A percentile compares a stretch with the other conserved stretches of the same genome.
Conservation (phyloP, 2,888 invertebrate genomes). For the Rhamphomyia laevipes region DNA sequence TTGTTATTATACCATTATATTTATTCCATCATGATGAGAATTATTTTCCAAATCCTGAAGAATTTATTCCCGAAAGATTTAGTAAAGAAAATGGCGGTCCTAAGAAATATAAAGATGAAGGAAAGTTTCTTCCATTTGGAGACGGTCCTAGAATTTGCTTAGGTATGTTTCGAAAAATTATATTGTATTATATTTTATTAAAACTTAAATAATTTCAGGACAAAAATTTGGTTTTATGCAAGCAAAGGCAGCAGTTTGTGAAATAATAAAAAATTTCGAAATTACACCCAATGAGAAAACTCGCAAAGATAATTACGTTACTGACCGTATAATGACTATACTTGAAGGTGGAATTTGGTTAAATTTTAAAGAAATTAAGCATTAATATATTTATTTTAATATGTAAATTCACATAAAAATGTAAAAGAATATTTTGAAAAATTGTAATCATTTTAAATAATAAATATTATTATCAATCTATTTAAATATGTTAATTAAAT, state of each 20-base stretch:
- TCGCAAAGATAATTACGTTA: conserved; percentile 26
- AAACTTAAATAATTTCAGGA: too few relatives aligned
- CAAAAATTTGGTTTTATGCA: conserved; percentile 20
- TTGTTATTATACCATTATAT: conserved; percentile 27
- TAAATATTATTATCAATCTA: too few relatives aligned
- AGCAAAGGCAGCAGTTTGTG: conserved; percentile 28
- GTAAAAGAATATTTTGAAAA: too few relatives aligned
- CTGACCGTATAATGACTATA: conserved; percentile 22
- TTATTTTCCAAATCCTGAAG: conserved; percentile 24
- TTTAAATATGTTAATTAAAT: too few relatives aligned
- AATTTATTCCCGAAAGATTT: conserved; percentile 33
- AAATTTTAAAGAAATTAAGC: conserved; percentile 20
- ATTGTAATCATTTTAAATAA: too few relatives aligned
- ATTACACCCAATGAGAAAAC: conserved; percentile 28
- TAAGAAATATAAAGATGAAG: conserved; percentile 27
- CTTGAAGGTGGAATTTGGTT: conserved; percentile 29
- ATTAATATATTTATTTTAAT: too few relatives aligned
- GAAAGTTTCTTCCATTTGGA: conserved; percentile 32
- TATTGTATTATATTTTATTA: too few relatives aligned
- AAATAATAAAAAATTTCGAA: conserved; percentile 28
- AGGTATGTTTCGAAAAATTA: conserved; percentile 16
- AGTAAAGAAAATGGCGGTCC: conserved; percentile 23
- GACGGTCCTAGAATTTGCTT: conserved; percentile 34
- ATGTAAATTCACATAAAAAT: too few relatives aligned
- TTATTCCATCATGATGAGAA: conserved; percentile 29